A percentile compares a stretch with the other conserved stretches of the same genome.
phyloP scores from a whole-genome alignment of 2,888 invertebrate genomes.

The Rotaria magnacalcarata region DNA sequence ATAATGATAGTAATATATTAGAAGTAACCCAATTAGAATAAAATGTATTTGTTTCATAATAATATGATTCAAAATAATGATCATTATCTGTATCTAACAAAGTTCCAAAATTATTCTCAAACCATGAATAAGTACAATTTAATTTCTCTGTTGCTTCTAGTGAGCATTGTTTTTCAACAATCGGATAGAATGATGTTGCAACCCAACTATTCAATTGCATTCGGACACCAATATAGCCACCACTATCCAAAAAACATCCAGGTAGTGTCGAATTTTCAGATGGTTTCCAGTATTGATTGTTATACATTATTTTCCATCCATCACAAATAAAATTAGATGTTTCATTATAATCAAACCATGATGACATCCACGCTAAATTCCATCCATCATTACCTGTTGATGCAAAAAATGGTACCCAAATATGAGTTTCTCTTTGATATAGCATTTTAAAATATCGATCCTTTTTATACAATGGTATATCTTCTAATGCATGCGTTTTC shows the following conservation, averaged over 20 bases:
- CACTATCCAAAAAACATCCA: background rate
- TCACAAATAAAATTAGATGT: background rate
- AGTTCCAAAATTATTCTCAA: background rate
- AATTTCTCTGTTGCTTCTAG: background rate
- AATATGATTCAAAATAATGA: background rate
- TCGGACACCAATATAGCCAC: background rate
- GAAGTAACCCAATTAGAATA: background rate
- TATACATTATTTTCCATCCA: background rate
- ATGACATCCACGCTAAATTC: background rate
- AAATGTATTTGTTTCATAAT: background rate
- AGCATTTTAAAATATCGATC: background rate
- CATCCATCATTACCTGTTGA: slow-evolving; percentile 12
- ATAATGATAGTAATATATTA: background rate
- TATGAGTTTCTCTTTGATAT: background rate
- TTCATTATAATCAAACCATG: background rate
- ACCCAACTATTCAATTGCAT: slow-evolving; percentile 12
- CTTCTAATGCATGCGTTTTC: background rate
- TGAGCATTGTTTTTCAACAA: slow-evolving; percentile 12
- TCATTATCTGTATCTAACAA: background rate
- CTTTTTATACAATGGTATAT: background rate
- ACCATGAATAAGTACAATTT: background rate
- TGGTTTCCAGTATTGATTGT: background rate
- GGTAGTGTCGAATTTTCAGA: background rate
- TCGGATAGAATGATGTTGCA: slow-evolving; percentile 24
- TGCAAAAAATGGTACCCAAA: background rate